Evolutionary conservation across 2,888 invertebrate species (phyloP).

Genomic region (Coronaproctus castanopsis): DNA sequence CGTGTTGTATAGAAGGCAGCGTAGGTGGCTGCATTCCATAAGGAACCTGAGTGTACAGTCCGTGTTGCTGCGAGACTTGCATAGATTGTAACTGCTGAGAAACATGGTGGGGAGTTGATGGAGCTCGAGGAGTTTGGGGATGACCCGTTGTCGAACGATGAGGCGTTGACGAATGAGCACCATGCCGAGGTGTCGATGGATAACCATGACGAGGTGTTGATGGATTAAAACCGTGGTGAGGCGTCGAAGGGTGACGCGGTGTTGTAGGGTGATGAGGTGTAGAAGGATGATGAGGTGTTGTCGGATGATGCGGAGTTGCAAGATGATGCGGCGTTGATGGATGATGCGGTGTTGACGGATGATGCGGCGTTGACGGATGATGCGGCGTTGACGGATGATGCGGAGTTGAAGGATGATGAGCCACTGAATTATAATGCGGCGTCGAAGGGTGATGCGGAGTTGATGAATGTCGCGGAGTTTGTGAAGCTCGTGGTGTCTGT

Average conservation of each 20-base stretch:
- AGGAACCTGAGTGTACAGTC: too few relatives aligned
- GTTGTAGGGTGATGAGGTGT: background rate
- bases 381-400: slow-evolving; percentile 10
- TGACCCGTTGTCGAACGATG: background rate
- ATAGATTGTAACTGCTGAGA: too few relatives aligned
- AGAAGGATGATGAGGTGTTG: background rate
- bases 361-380: background rate
- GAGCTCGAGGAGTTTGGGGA: background rate
- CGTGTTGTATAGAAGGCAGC: slow-evolving; percentile 24
- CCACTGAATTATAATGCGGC: slow-evolving; percentile 45
- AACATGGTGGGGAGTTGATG: background rate
- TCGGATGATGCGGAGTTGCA: background rate
- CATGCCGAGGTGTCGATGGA: background rate
- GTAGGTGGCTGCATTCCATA: slow-evolving; percentile 27
- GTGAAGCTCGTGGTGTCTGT: slow-evolving; percentile 15
- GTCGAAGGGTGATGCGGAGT: slow-evolving; percentile 42
- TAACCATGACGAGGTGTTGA: background rate
- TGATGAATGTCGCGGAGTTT: slow-evolving; percentile 40
- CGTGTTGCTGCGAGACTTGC: too few relatives aligned
- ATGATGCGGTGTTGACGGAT: background rate
- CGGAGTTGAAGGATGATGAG: slow-evolving; percentile 40
- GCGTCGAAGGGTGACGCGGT: slow-evolving; percentile 5
- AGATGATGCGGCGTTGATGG: background rate
- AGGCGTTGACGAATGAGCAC: slow-evolving; percentile 12
- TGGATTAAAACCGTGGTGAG: background rate